Base-by-base conservation (phyloP, 2,797 vertebrate species). In the Takifugu rubripes region DNA sequence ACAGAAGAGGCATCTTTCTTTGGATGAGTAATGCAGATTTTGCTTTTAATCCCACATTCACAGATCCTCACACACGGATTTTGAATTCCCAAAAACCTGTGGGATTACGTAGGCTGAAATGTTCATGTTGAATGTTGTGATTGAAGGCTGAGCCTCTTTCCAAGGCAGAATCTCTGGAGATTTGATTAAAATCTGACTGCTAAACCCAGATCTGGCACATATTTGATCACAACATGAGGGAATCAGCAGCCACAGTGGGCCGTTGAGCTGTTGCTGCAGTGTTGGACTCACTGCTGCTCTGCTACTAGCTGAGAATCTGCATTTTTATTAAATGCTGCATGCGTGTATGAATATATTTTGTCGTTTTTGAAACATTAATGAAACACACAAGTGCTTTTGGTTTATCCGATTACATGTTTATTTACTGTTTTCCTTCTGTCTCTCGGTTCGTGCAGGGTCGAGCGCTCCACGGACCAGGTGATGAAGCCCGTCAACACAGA, bases 401-500 rank as follows among this genome's bases (percentile, higher is more conserved):
- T 43, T 17, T 44, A 9, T 10, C 15, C n/a, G 6, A 46, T 8
- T 25, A 24, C 4, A 1, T 25, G 7, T 21, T 11, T 4, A 17
- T 54, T 53, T 21, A 26, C 9, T 1, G 24, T 25, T 29, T 5
- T 57, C 6, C 5, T 52, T 16, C 12, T 36, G 50, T 48, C 3
- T 7, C 2, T 60, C 1, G 68, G 31, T 69, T 33, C 8, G 25
- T 69, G 29, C 79, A 99, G 96, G 87, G 95, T 95, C 2, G 97
- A 98, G 68, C 90, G 95, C 52, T 99, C 96, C 0, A 96, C 96
- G 0, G 97, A 99, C 87, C 97, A 99, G 85, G 97, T 98, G 62
- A 93, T 98, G 91, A 96, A 95, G 79, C 96, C 97, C 0, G 96
- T 98, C 74, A 98, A 99, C 87, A 90, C 93, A 17, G 93, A 97